Evolutionary conservation across 2,113 vertebrate genomes (phyloP).

Genomic region (Numenius arquata): DNA sequence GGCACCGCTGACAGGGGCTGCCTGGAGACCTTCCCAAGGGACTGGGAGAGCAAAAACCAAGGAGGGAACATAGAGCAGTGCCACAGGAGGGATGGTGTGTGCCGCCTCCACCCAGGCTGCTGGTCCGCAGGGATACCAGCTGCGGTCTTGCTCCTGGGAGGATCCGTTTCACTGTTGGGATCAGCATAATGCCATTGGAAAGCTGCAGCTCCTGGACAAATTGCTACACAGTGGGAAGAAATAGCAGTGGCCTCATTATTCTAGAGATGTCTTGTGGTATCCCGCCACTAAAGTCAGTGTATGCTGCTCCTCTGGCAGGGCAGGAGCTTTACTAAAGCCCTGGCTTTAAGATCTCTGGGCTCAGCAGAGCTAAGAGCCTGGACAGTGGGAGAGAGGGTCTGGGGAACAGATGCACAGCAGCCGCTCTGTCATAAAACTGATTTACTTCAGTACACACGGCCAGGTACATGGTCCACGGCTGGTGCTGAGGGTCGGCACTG

Average conservation of each 20-base stretch:
- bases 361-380: not conserved
- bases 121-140: not conserved
- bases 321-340: not conserved
- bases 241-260: fast-evolving
- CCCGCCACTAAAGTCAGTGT: fast-evolving
- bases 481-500: not conserved
- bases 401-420: not conserved
- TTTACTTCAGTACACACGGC: not conserved
- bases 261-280: not conserved
- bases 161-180: fast-evolving
- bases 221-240: no score
- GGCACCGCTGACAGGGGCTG: not conserved
- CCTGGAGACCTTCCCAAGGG: not conserved
- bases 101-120: not conserved
- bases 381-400: not conserved
- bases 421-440: not conserved
- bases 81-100: not conserved
- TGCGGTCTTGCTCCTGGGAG: not conserved
- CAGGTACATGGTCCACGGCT: fast-evolving
- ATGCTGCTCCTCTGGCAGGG: not conserved
- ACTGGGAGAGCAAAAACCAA: fast-evolving
- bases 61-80: not conserved
- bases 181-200: fast-evolving
- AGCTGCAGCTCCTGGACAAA: not conserved
- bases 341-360: not conserved